A percentile compares a stretch with the other conserved stretches of the same genome.
Conservation (phyloP, 2,797 vertebrate species). For the Oreonectes daqikongensis region DNA sequence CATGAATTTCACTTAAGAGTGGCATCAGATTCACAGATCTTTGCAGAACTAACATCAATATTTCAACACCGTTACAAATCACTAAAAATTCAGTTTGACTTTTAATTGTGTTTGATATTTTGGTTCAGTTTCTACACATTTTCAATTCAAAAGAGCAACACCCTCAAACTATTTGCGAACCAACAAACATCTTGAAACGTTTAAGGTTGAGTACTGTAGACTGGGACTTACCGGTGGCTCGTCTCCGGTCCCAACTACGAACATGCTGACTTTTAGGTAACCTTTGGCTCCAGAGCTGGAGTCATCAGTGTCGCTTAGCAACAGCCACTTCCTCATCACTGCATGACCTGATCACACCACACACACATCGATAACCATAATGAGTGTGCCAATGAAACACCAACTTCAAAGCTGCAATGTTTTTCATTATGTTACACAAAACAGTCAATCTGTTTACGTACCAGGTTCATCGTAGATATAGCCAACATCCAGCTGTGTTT, state of each 20-base stretch:
- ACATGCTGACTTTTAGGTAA: slow-evolving; percentile 96
- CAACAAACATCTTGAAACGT: no score
- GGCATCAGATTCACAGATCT: no score
- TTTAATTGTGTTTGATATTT: no score
- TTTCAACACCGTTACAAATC: no score
- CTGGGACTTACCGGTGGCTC: slow-evolving; percentile 82
- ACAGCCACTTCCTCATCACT: slow-evolving; percentile 92
- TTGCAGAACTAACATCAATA: no score
- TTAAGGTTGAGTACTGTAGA: not conserved
- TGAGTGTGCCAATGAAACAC: not conserved
- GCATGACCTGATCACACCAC: slow-evolving; percentile 65
- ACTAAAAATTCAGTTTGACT: no score
- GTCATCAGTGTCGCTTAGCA: slow-evolving; percentile 90
- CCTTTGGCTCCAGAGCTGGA: slow-evolving; percentile 85
- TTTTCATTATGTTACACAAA: slow-evolving; percentile 2
- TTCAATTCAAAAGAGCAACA: no score
- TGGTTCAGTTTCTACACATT: no score
- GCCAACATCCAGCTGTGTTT: slow-evolving; percentile 86
- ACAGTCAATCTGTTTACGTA: slow-evolving; percentile 59
- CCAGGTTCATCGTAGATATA: slow-evolving; percentile 92
- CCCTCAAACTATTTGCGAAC: no score
- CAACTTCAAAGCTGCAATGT: not conserved
- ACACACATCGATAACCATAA: not conserved
- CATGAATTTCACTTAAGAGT: no score
- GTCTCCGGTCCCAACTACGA: slow-evolving; percentile 88